phyloP scores from a whole-genome alignment of 2,888 invertebrate species.

The Stramonita haemastoma region DNA sequence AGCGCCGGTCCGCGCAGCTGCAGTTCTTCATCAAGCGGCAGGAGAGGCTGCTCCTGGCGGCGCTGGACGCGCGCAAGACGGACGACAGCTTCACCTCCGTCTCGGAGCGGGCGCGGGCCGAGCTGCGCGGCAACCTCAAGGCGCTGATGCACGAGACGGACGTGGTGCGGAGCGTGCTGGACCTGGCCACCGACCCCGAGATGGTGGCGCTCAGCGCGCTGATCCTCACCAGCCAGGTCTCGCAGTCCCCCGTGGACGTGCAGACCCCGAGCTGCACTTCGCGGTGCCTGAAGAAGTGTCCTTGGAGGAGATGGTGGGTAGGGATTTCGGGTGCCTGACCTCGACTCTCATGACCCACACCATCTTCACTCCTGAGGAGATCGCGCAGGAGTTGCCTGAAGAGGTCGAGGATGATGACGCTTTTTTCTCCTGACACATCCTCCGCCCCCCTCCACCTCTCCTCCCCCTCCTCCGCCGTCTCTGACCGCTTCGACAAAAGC shows the following conservation, averaged over 20 bases:
- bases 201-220: constrained; percentile 44
- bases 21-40: constrained; percentile 57
- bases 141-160: constrained; percentile 51
- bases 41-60: constrained; percentile 59
- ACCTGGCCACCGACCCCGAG: constrained; percentile 50
- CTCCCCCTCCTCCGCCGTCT: neutral
- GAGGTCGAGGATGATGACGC: constrained; percentile 19
- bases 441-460: neutral
- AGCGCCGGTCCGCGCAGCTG: constrained; percentile 57
- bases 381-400: neutral
- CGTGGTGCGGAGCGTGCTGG: constrained; percentile 50
- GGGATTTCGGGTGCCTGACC: constrained; percentile 48
- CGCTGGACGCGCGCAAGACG: constrained; percentile 54
- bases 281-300: constrained; percentile 41
- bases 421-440: neutral
- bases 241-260: constrained; percentile 46
- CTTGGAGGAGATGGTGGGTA: constrained; percentile 45
- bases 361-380: constrained; percentile 45
- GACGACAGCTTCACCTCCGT: constrained; percentile 47
- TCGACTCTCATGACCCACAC: constrained; percentile 9
- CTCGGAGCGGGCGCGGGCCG: constrained; percentile 45
- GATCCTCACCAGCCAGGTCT: constrained; percentile 45
- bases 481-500: constrained; percentile 19
- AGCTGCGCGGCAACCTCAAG: constrained; percentile 49
- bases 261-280: constrained; percentile 45